Evolutionary conservation across 2,888 invertebrate genomes (phyloP).

Genomic region (Acleris cristana): DNA sequence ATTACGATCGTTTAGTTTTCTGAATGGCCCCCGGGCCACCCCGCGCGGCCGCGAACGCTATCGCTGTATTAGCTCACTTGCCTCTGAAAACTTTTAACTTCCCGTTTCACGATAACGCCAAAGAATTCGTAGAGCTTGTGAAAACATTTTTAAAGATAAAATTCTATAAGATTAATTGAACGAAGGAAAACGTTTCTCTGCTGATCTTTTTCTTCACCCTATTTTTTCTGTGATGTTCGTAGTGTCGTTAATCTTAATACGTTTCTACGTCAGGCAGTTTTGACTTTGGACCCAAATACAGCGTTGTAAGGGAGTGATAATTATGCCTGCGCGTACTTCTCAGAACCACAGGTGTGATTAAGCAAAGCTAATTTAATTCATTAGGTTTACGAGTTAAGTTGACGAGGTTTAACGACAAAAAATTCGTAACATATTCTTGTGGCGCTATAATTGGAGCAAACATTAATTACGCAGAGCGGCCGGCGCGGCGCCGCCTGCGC

Average conservation of each 20-base stretch:
- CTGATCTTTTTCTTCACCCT: conserved; percentile 48
- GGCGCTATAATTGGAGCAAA: conserved; percentile 68
- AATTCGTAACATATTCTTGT: conserved; percentile 46
- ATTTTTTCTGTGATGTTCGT: conserved; percentile 6
- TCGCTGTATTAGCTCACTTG: conserved; percentile 34
- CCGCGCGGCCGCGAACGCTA: conserved; percentile 25
- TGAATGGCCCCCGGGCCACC: conserved; percentile 19
- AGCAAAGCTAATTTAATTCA: conserved; percentile 7
- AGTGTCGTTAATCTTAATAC: conserved; percentile 12
- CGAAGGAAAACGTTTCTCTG: conserved; percentile 43
- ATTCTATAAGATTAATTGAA: conserved; percentile 63
- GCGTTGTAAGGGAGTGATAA: background rate
- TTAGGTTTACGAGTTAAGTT: conserved; percentile 29
- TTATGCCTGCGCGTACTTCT: background rate
- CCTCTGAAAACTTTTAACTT: conserved; percentile 51
- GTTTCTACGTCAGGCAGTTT: background rate
- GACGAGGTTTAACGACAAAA: conserved; percentile 32
- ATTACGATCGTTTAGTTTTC: conserved; percentile 33
- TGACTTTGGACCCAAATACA: conserved; percentile 9
- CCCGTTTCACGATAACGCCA: conserved; percentile 53
- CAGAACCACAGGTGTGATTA: conserved; percentile 21
- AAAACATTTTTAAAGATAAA: conserved; percentile 59
- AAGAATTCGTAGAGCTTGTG: conserved; percentile 54
- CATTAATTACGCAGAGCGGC: conserved; percentile 64
- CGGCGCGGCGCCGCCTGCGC: conserved; percentile 39